Percentiles rank a stretch among this genome's conserved stretches.
Evolutionary conservation across 2,797 vertebrate species (phyloP).

Genomic region (Macropus fuliginosus): DNA sequence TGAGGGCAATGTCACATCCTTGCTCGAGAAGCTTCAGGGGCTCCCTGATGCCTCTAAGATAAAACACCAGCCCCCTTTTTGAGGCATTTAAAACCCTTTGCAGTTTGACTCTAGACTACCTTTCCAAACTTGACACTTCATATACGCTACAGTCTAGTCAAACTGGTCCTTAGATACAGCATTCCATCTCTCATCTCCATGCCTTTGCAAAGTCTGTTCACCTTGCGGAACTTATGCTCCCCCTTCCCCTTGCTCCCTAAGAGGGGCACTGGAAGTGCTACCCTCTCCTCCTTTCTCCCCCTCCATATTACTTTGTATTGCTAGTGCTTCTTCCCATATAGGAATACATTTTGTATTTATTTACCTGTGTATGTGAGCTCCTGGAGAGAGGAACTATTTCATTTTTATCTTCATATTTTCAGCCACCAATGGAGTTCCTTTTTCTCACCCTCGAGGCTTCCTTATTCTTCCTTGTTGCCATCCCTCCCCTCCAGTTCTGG

Average conservation of each 20-base stretch:
- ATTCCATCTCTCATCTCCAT: neutral
- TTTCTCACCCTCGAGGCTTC: neutral
- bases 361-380: neutral
- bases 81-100: neutral
- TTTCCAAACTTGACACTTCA: neutral
- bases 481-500: neutral
- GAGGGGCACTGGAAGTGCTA: neutral
- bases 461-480: neutral
- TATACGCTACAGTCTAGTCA: neutral
- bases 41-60: neutral
- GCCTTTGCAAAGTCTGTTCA: neutral
- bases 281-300: neutral
- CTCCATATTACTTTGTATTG: neutral
- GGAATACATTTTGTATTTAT: no score
- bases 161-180: neutral
- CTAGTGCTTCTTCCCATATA: neutral
- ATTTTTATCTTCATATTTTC: neutral
- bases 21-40: neutral
- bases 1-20: no score
- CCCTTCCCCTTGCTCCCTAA: neutral
- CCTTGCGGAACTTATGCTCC: neutral
- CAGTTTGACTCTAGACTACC: neutral
- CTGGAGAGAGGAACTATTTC: neutral
- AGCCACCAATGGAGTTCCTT: neutral
- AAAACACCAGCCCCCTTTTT: neutral